Percentiles rank a stretch among this genome's conserved stretches.
These are phyloP conservation scores for Phymatocera aterrima DNA, from an alignment of 2,888 invertebrate genomes.

Conservation along the genomic window DNA sequence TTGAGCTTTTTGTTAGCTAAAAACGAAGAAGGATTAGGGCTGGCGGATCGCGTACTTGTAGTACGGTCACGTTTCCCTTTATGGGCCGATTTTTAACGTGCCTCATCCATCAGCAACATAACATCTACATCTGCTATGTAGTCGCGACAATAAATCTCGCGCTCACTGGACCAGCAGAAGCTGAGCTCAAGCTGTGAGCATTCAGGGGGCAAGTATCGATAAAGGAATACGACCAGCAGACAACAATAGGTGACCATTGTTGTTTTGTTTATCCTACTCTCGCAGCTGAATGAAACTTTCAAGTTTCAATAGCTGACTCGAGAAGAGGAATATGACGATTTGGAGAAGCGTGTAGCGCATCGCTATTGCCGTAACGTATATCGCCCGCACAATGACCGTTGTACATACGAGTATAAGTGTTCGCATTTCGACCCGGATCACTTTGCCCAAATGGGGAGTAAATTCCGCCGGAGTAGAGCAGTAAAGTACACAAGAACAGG, in stretches of 20 bases:
- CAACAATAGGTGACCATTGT: slow-evolving; percentile 39
- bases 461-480: neutral
- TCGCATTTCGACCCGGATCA: slow-evolving; percentile 10
- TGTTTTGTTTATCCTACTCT: slow-evolving; percentile 36
- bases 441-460: slow-evolving; percentile 22
- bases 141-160: slow-evolving; percentile 13
- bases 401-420: slow-evolving; percentile 1
- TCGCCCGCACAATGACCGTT: neutral
- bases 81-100: neutral
- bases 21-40: neutral
- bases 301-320: slow-evolving; percentile 20
- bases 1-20: neutral
- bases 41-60: neutral
- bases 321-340: slow-evolving; percentile 29
- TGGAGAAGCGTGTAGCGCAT: slow-evolving; percentile 31
- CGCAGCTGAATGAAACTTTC: slow-evolving; percentile 30
- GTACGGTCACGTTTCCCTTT: neutral
- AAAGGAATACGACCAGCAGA: slow-evolving; percentile 33
- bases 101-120: neutral
- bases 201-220: slow-evolving; percentile 17
- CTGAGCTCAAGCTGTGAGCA: slow-evolving; percentile 25
- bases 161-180: neutral
- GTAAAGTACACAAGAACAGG: neutral
- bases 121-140: neutral
- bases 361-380: neutral